Conservation (phyloP, 2,888 invertebrate genomes). For the Leptodirus hochenwartii region DNA sequence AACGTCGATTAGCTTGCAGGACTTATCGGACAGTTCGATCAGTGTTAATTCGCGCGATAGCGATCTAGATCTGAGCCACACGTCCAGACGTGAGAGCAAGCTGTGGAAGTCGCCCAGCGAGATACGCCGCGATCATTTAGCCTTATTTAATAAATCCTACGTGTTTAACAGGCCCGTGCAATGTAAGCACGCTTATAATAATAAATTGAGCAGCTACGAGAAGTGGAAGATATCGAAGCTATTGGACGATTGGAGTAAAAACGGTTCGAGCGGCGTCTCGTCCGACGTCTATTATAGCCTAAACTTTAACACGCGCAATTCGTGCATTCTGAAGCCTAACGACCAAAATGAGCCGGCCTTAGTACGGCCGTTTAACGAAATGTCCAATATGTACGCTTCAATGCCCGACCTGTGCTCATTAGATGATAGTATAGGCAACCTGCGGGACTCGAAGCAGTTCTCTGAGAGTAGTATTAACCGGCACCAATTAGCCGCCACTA, state of each 20-base stretch:
- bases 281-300: slow-evolving; percentile 11
- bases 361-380: no score
- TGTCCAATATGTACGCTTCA: no score
- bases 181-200: slow-evolving; percentile 10
- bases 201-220: slow-evolving; percentile 25
- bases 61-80: slow-evolving; percentile 25
- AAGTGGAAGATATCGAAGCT: slow-evolving; percentile 25
- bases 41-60: slow-evolving; percentile 25
- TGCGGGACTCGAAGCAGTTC: no score
- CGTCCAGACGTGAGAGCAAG: slow-evolving; percentile 17
- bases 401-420: no score
- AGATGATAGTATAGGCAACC: no score
- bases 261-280: slow-evolving; percentile 25
- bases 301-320: no score
- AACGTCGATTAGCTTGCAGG: slow-evolving; percentile 24
- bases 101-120: slow-evolving; percentile 49
- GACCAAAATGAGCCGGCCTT: no score
- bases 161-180: no score
- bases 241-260: slow-evolving; percentile 26
- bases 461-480: slow-evolving; percentile 27
- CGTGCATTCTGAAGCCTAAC: no score
- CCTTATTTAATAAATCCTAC: no score
- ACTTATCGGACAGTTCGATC: slow-evolving; percentile 26
- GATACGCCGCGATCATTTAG: slow-evolving; percentile 46
- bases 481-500: slow-evolving; percentile 53